Conservation (phyloP, 2,797 vertebrate species). For the Buceros bicornis region DNA sequence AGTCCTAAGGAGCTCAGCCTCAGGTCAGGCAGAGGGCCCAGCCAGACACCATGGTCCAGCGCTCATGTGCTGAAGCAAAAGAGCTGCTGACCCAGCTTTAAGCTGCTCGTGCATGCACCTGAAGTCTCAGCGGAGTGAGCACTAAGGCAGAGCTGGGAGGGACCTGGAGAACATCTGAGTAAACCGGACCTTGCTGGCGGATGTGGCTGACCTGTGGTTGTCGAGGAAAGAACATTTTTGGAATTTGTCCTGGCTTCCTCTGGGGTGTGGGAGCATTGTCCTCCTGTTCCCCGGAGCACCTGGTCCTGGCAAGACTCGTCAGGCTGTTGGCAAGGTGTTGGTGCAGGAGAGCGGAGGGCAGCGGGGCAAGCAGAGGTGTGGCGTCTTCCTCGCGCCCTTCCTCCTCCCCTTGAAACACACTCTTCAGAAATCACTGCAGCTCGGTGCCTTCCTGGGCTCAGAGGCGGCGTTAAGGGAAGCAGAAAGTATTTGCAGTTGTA, state of each 20-base stretch:
- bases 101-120: background rate
- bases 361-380: background rate
- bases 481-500: background rate
- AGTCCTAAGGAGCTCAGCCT: background rate
- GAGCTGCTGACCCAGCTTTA: background rate
- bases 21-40: background rate
- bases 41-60: background rate
- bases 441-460: background rate
- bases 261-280: background rate
- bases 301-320: background rate
- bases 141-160: background rate
- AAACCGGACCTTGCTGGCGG: background rate
- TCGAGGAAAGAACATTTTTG: background rate
- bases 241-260: background rate
- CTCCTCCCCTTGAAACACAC: background rate
- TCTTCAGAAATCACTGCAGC: background rate
- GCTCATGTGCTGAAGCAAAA: background rate
- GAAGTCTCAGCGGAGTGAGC: background rate
- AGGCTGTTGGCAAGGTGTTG: background rate
- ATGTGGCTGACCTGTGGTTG: background rate
- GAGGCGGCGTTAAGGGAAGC: background rate
- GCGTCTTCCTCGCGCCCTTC: background rate
- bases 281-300: background rate
- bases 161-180: background rate
- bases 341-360: background rate